Conservation (phyloP, 2,113 vertebrate species). For the Tyto alba region DNA sequence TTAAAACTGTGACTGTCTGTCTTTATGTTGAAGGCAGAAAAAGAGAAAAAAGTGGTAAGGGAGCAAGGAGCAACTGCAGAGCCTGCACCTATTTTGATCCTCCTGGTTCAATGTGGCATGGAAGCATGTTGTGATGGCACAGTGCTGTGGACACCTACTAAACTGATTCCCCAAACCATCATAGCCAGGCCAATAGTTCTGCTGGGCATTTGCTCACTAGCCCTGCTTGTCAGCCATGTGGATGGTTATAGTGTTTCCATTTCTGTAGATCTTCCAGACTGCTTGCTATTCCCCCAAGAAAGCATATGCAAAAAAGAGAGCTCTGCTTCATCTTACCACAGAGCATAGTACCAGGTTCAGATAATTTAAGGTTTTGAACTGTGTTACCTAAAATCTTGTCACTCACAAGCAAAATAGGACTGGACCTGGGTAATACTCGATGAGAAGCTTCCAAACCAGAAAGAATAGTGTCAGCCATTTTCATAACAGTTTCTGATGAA, state of each 20-base stretch:
- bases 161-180: neutral
- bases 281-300: neutral
- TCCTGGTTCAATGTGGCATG: neutral
- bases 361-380: neutral
- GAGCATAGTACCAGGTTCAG: neutral
- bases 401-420: neutral
- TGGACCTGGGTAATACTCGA: neutral
- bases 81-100: neutral
- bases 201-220: neutral
- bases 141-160: neutral
- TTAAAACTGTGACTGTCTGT: neutral
- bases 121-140: neutral
- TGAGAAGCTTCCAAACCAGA: neutral
- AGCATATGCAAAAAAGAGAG: neutral
- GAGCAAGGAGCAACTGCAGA: neutral
- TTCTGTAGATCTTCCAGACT: neutral
- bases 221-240: neutral
- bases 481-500: neutral
- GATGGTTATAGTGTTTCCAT: neutral
- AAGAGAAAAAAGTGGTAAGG: neutral
- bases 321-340: neutral
- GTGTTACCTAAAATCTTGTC: neutral
- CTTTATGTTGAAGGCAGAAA: neutral
- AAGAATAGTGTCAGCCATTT: neutral
- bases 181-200: neutral